phyloP scores from a whole-genome alignment of 1,140 invertebrate species.

The Stegodyphus dumicola region DNA sequence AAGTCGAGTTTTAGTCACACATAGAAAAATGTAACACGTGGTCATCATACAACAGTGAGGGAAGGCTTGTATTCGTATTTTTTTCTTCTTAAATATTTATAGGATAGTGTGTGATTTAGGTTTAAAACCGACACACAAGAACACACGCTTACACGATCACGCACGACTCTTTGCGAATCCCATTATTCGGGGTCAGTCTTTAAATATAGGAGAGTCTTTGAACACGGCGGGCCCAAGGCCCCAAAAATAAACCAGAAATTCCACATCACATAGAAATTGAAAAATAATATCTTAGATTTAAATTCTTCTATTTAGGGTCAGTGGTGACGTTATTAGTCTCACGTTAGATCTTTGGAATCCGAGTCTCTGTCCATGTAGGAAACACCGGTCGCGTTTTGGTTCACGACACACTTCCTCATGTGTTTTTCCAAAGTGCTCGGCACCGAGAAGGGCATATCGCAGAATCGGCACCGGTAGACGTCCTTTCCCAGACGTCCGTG shows the following conservation, averaged over 20 bases:
- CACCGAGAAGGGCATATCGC: constrained; percentile 74
- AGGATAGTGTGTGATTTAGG: constrained; percentile 51
- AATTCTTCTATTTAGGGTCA: background rate
- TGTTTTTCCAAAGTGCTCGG: constrained; percentile 74
- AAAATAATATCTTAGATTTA: constrained; percentile 44
- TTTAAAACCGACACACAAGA: constrained; percentile 52
- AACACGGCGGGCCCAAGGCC: background rate
- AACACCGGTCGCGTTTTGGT: constrained; percentile 44
- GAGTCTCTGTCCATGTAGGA: constrained; percentile 59
- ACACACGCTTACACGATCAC: constrained; percentile 41
- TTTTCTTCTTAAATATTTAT: constrained; percentile 54
- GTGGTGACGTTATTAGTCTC: constrained; percentile 6
- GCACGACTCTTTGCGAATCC: background rate
- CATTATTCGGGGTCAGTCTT: background rate
- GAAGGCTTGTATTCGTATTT: constrained; percentile 49
- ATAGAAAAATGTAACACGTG: constrained; percentile 58
- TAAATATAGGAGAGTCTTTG: background rate
- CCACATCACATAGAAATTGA: constrained; percentile 46
- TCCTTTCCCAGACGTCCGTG: constrained; percentile 74
- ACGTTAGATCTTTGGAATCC: constrained; percentile 63
- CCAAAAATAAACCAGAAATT: constrained; percentile 15
- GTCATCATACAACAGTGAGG: constrained; percentile 55
- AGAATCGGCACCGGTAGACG: constrained; percentile 72
- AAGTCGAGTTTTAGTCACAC: constrained; percentile 55
- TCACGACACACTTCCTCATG: constrained; percentile 72